A percentile compares a stretch with the other conserved stretches of the same genome.
These are phyloP conservation scores for Tokudaia tokunoshimensis DNA, from an alignment of 2,797 vertebrate genomes.

Conservation along the genomic window DNA sequence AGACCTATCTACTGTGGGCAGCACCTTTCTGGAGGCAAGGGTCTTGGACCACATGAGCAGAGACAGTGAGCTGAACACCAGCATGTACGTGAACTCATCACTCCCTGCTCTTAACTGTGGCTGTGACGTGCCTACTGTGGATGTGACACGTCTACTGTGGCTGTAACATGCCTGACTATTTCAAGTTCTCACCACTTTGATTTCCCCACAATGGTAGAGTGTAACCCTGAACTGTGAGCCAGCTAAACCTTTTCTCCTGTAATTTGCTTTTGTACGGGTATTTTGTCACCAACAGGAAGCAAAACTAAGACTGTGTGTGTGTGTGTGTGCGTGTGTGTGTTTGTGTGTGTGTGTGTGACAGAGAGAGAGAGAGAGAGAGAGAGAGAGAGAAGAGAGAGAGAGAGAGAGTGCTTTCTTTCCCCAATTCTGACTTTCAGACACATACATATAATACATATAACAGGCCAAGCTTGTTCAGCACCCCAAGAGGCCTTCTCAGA, in stretches of 20 bases:
- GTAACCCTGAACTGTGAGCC: not conserved
- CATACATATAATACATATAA: no score
- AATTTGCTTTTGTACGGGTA: not conserved
- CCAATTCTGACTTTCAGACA: not conserved
- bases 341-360: not conserved
- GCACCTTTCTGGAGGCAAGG: not conserved
- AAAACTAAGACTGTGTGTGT: not conserved
- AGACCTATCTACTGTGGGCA: not conserved
- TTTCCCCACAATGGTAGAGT: no score
- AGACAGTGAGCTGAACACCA: not conserved
- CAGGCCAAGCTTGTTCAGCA: not conserved
- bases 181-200: not conserved
- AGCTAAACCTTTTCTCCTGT: not conserved
- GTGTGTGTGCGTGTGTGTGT: not conserved
- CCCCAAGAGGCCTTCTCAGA: not conserved
- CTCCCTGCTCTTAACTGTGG: not conserved
- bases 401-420: not conserved
- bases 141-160: no score
- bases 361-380: slow-evolving; percentile 4
- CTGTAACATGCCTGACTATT: not conserved
- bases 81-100: no score
- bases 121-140: no score
- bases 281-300: not conserved
- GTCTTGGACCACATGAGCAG: not conserved
- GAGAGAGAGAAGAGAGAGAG: no score